phyloP scores from a whole-genome alignment of 2,113 vertebrate species.

The Atrichornis clamosus region DNA sequence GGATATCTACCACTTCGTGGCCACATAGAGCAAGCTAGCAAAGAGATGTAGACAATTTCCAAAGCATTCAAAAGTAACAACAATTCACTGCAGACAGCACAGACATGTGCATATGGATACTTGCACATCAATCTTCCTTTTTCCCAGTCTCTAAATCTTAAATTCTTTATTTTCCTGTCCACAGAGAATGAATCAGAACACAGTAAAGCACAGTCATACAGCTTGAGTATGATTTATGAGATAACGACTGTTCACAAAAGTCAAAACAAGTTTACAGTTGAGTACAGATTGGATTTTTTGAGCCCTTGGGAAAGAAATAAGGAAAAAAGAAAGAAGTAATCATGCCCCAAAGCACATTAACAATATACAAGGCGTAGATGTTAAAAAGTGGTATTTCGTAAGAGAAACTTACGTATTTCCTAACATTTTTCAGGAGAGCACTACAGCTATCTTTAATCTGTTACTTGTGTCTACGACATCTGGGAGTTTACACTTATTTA shows the following conservation, averaged over 20 bases:
- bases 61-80: background rate
- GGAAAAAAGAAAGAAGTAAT: background rate
- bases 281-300: background rate
- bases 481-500: background rate
- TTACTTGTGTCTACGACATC: background rate
- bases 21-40: background rate
- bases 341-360: background rate
- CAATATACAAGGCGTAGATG: fast-evolving
- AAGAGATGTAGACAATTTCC: background rate
- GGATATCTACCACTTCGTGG: background rate
- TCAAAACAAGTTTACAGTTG: background rate
- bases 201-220: background rate
- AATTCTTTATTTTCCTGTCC: background rate
- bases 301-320: background rate
- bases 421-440: background rate
- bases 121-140: background rate
- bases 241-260: background rate
- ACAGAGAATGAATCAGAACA: background rate
- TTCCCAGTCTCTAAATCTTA: background rate
- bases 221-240: background rate
- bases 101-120: background rate
- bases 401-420: background rate
- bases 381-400: background rate
- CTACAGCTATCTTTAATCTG: background rate
- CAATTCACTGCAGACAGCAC: background rate